Base-by-base conservation (phyloP, 1,140 invertebrate species). In the Heliconius eleuchia region DNA sequence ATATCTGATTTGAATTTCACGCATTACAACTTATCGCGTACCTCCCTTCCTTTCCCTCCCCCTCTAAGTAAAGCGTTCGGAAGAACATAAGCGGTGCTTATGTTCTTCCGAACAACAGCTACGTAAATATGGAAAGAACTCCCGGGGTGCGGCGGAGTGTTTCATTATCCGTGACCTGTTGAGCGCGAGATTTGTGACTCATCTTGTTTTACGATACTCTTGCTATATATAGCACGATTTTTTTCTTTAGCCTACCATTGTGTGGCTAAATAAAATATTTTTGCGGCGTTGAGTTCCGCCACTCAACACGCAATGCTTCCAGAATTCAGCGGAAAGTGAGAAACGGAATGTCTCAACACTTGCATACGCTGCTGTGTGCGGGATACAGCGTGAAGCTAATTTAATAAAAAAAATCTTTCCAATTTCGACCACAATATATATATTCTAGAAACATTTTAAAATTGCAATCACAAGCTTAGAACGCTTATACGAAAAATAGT, bases 141-240 rank as follows among this genome's bases (percentile, higher is more conserved):
- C 87, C 86, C 85, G 82, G 84, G 85, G 85, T 85, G 85, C 85
- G 84, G 82, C 80, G 76, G 85, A 89, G 85, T 90, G 89, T 90
- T 92, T 93, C 89, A 92, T 92, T 92, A 92, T 88, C 86, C 84
- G 84, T 90, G 91, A 92, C 92, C 92, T 92, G 91, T 92, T 92
- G 90, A 92, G 83, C 86, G 83, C 86, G 84, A 92, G 88, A 90
- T 90, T 91, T 89, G 87, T 88, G 86, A 89, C 78, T 92, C 88
- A 88, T 93, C 87, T 89, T 77, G 79, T 87, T 66, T 86, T 85
- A 86, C 83, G 86, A 85, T 89, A 87, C 83, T 83, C 78, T 76
- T 81, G 82, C 73, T 70, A 70, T 86, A 8, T n/a, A 16, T 16
- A 46, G 42, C 23, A 66, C 76, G 55, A 46, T 1, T 30, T 76